Evolutionary conservation across 2,888 invertebrate species (phyloP).

Genomic region (Byasa hedistus): DNA sequence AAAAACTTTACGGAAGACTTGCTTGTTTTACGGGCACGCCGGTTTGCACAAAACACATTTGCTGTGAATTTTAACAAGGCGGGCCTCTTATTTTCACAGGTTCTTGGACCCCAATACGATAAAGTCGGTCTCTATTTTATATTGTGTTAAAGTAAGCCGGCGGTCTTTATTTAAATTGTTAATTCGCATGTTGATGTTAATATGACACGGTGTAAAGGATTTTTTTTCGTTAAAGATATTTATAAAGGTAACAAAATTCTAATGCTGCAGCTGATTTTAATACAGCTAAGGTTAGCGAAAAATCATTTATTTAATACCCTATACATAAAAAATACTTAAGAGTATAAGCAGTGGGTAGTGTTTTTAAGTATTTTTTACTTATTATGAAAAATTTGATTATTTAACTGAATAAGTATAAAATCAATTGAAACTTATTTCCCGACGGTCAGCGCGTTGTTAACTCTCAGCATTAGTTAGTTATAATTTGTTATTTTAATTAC

Average conservation of each 20-base stretch:
- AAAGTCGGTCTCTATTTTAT: slow-evolving; percentile 43
- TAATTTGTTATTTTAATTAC: slow-evolving; percentile 7
- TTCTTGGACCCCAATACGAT: slow-evolving; percentile 40
- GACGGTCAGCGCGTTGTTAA: not conserved
- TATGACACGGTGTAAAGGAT: not conserved
- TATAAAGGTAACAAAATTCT: not conserved
- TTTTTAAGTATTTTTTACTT: no score
- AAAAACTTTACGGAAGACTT: slow-evolving; percentile 66
- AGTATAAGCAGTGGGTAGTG: no score
- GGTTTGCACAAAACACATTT: slow-evolving; percentile 52
- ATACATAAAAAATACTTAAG: no score
- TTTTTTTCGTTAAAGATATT: slow-evolving; percentile 20
- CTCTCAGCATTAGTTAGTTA: not conserved
- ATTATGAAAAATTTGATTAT: no score
- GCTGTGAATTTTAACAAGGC: slow-evolving; percentile 72
- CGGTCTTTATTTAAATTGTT: slow-evolving; percentile 15
- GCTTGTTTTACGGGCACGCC: slow-evolving; percentile 64
- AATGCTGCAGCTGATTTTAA: not conserved
- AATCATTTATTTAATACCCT: no score
- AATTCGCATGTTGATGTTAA: slow-evolving; percentile 11
- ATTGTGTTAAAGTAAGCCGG: slow-evolving; percentile 18
- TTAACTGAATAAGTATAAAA: no score
- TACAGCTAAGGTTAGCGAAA: not conserved
- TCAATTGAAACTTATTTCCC: no score
- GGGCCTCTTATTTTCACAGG: slow-evolving; percentile 52